Base-by-base conservation (phyloP, 2,888 invertebrate genomes). In the Thera obeliscata region DNA sequence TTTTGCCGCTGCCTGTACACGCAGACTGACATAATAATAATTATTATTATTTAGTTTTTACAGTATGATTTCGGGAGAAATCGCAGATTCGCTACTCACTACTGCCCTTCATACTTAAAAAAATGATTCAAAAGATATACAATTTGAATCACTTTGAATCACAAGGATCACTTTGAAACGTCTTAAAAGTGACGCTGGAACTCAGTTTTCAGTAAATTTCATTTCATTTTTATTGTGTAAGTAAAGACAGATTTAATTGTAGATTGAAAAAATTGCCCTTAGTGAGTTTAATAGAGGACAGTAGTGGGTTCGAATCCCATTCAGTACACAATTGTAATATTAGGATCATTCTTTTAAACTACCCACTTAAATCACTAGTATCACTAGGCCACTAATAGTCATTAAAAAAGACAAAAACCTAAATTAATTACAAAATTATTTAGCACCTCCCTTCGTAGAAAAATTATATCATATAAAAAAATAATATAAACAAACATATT, bases 391-490 rank as follows among this genome's bases (percentile, higher is more conserved):
- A 52, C 22, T 22, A 9, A 46, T 9, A 33, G 33, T 52, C 2
- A 9, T 33, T 52, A 59, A 22, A 50, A 50, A 9, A 54, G 4
- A 41, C 1, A 46, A 46, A 46, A 46, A 46, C 2, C 9, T 9
- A 46, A 46, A 46, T 46, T 46, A 46, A 7, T 46, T 38, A 38
- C 6, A 52, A 52, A 41, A 36, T 11, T 54, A 52, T 33, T 33
- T 33, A 61, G 41, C 52, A 61, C 52, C 61, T 33, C 9, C 57
- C 9, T 12, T 58, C 22, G 46, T 46, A 41, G 6, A 46, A 46
- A 46, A 33, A 54, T 35, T 33, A 46, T 2, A 48, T 48, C 7
- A 48, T 41, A 38, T 41, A 52, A 38, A 38, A 33, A 49, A 50
- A 41, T 49, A 43, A 12, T 60, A 38, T 41, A 61, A 12, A 60